Base-by-base conservation (phyloP, 2,113 vertebrate genomes). In the Fulica atra region DNA sequence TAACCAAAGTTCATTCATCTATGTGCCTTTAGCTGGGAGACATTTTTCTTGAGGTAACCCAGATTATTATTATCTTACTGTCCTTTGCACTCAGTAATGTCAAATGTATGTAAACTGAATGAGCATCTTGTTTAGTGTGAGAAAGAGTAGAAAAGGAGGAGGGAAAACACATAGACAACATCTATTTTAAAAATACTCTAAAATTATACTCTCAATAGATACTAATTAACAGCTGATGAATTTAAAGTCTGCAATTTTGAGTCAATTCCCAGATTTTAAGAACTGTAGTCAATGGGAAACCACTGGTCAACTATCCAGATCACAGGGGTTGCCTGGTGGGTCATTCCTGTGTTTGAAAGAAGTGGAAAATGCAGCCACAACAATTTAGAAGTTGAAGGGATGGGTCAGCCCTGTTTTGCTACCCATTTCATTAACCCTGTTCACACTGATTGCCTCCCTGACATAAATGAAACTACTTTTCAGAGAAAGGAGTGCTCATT, bases 211-310 rank as follows among this genome's bases (percentile, higher is more conserved):
- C 23, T 24, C 20, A 36, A 16, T 60, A 51, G 24, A 54, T 73
- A 50, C 5, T 82, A 87, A 79, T 91, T 92, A 91, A 65, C 50
- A 76, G 24, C 33, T 46, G 50, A 63, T 38, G 31, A 46, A 87
- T 54, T 64, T 69, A 87, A 92, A 85, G 38, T 50, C 66, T 59
- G n/a, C 40, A 93, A 63, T 96, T 95, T 76, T 80, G 42, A 81
- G 50, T 80, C 82, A 69, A 82, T 69, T 79, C 77, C 29, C 46
- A 35, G 54, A 79, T 76, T 85, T 87, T 57, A 66, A 53, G 25
- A 61, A 53, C 20, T 15, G 4, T 16, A 42, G 28, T 69, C n/a
- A 66, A 31, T 46, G 48, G 38, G 29, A 86, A 92, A 35, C 42
- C 79, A 89, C 16, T 60, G 88, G 4, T 66, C 54, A 40, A 81